Evolutionary conservation across 2,888 invertebrate genomes (phyloP).

Genomic region (Capitulum mitella): DNA sequence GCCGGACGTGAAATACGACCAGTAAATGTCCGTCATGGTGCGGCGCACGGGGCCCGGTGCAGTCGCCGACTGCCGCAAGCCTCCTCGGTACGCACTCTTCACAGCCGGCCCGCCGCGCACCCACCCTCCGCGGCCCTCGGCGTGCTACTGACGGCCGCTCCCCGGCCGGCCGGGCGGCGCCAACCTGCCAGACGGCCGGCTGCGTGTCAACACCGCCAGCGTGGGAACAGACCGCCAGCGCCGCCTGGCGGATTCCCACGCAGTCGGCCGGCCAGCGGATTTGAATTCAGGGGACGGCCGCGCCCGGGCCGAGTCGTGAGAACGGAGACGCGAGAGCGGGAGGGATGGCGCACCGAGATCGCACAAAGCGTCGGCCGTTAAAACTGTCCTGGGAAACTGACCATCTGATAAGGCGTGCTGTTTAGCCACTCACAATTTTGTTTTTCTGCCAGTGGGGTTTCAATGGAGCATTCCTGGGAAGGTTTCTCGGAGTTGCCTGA

Average conservation of each 20-base stretch:
- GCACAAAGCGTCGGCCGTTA: constrained; percentile 37
- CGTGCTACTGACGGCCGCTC: neutral
- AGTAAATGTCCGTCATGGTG: constrained; percentile 13
- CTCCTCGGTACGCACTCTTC: neutral
- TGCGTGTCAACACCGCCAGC: constrained; percentile 28
- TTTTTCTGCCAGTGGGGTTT: constrained; percentile 20
- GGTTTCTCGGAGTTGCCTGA: neutral
- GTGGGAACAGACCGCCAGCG: constrained; percentile 30
- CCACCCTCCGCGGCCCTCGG: neutral
- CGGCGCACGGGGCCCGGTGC: neutral
- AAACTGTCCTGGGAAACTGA: constrained; percentile 35
- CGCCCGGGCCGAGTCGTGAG: constrained; percentile 34
- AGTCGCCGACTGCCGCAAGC: neutral
- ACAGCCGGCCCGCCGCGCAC: neutral
- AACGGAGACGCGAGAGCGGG: constrained; percentile 38
- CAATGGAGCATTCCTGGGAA: constrained; percentile 22
- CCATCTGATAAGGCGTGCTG: neutral
- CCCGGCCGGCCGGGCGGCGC: neutral
- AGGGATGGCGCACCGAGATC: neutral
- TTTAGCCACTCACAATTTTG: constrained; percentile 18
- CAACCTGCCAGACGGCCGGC: neutral
- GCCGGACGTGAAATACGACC: no score
- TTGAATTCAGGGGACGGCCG: constrained; percentile 26
- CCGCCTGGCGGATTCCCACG: constrained; percentile 23
- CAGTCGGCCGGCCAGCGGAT: constrained; percentile 17